phyloP scores from a whole-genome alignment of 2,888 invertebrate species.

The Tromatobia lineatoria region DNA sequence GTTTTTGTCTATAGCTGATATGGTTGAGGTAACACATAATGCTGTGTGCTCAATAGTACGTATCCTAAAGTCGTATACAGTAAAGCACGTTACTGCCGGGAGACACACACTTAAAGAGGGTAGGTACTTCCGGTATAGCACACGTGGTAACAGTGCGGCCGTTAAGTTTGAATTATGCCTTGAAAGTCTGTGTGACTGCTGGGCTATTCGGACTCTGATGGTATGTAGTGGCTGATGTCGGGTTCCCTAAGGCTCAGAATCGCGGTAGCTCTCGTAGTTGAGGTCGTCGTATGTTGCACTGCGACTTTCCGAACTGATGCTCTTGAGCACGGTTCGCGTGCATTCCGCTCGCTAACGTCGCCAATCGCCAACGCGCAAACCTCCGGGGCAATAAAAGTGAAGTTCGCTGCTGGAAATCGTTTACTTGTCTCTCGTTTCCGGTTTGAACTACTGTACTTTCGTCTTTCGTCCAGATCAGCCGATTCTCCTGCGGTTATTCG shows the following conservation, averaged over 20 bases:
- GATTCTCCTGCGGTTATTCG: not conserved
- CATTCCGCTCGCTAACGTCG: not conserved
- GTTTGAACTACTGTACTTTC: slow-evolving; percentile 1
- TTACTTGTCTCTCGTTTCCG: slow-evolving; percentile 8
- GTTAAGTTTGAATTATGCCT: slow-evolving; percentile 51
- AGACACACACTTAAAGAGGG: slow-evolving; percentile 35
- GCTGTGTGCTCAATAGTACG: slow-evolving; percentile 2
- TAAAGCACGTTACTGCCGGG: slow-evolving; percentile 38
- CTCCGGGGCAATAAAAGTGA: slow-evolving; percentile 28
- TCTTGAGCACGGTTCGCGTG: not conserved
- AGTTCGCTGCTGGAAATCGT: slow-evolving; percentile 35
- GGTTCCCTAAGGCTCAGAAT: not conserved
- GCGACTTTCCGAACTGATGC: slow-evolving; percentile 33
- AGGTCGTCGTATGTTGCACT: slow-evolving; percentile 5
- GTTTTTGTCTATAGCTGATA: slow-evolving; percentile 19
- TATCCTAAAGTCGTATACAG: slow-evolving; percentile 4
- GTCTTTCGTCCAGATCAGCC: slow-evolving; percentile 6
- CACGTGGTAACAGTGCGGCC: slow-evolving; percentile 34
- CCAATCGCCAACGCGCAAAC: not conserved
- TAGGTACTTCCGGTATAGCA: slow-evolving; percentile 46
- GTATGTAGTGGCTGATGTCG: slow-evolving; percentile 26
- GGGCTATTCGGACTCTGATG: slow-evolving; percentile 42
- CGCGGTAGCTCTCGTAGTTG: slow-evolving; percentile 9
- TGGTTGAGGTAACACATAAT: slow-evolving; percentile 20
- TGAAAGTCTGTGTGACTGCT: slow-evolving; percentile 41